Evolutionary conservation across 2,888 invertebrate genomes (phyloP).

Genomic region (Liopterus haemorrhoidalis): DNA sequence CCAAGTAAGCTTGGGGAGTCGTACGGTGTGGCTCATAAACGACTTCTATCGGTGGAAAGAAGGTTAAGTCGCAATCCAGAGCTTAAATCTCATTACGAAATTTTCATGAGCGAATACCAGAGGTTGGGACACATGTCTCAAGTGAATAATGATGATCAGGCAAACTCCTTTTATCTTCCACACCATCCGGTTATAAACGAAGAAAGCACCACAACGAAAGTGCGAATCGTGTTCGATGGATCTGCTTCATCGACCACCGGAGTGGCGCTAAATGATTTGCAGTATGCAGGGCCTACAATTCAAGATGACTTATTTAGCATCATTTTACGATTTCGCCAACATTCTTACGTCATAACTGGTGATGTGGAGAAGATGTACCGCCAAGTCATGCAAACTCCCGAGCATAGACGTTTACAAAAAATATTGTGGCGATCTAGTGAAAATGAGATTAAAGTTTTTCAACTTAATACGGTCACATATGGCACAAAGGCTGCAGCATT

Average conservation of each 20-base stretch:
- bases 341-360: slow-evolving; percentile 31
- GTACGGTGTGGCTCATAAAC: slow-evolving; percentile 14
- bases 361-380: slow-evolving; percentile 37
- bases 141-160: not conserved
- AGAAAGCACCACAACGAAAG: slow-evolving; percentile 32
- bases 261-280: slow-evolving; percentile 33
- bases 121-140: slow-evolving; percentile 27
- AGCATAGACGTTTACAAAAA: slow-evolving; percentile 29
- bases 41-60: slow-evolving; percentile 26
- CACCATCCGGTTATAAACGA: slow-evolving; percentile 34
- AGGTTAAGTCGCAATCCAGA: slow-evolving; percentile 12
- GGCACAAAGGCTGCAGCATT: slow-evolving; percentile 29
- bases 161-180: slow-evolving; percentile 25
- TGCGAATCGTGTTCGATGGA: slow-evolving; percentile 37
- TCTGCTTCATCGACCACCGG: slow-evolving; percentile 30
- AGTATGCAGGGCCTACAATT: slow-evolving; percentile 33
- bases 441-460: slow-evolving; percentile 22
- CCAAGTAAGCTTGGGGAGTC: slow-evolving; percentile 28
- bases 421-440: slow-evolving; percentile 29
- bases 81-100: slow-evolving; percentile 18
- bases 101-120: slow-evolving; percentile 28
- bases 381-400: slow-evolving; percentile 31
- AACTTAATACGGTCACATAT: slow-evolving; percentile 31
- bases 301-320: slow-evolving; percentile 34
- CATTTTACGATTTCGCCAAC: slow-evolving; percentile 33